Base-by-base conservation (phyloP, 2,797 vertebrate genomes). In the Dermochelys coriacea region DNA sequence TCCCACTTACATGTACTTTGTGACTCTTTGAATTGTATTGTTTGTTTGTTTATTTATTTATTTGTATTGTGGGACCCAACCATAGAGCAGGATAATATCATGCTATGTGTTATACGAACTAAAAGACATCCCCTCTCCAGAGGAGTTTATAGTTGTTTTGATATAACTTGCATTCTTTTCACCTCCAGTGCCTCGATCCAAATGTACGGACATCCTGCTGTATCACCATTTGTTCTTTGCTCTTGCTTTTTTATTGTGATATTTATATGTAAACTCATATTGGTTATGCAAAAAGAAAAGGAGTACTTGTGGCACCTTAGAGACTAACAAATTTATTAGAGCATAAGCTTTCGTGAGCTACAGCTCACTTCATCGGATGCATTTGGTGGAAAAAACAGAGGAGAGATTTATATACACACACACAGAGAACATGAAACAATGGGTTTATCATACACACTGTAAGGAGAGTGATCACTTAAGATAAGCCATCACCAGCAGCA, bases 221-320 rank as follows among this genome's bases (percentile, higher is more conserved):
- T 68, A 68, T 82, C 37, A 51, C 29, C 55, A 5, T 80, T 51
- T 16, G 41, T 59, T 29, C 41, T 55, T 90, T 90, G 3, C 14
- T 77, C 34, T 57, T 82, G 4, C 9, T 74, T 3, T n/a, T 2
- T 31, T 0, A 0, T 87, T 9, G 21, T 3, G 51, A 84, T 7
- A 1, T 59, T 88, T 88, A 0, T 86, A 12, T 78, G 47, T 51
- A 57, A 89, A 79, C 9, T 78, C 54, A 14, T 45, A 88, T 68
- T 68, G 64, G 8, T 68, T 68, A 68, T 68, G 9, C n/a, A n/a
- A n/a, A n/a, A n/a, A n/a, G n/a, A n/a, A n/a, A n/a, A n/a, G n/a
- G n/a, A n/a, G n/a, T n/a, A n/a, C n/a, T n/a, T n/a, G n/a, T n/a
- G n/a, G n/a, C n/a, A n/a, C n/a, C n/a, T n/a, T n/a, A n/a, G n/a